Percentiles rank a stretch among this genome's conserved stretches.
Conservation (phyloP, 2,888 invertebrate species). For the Ectropis crepuscularia region DNA sequence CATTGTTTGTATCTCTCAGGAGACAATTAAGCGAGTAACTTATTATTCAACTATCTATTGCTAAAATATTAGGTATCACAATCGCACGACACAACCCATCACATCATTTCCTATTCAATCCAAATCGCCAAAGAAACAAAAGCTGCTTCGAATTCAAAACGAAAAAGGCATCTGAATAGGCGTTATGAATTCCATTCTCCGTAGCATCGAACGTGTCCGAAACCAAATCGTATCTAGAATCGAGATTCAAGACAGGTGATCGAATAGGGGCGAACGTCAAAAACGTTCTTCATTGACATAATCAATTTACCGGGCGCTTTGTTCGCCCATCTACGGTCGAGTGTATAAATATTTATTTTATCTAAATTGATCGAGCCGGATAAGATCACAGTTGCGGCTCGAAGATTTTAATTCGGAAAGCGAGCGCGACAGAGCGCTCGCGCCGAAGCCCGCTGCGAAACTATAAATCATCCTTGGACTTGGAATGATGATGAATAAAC, state of each 20-base stretch:
- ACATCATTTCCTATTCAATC: conserved; percentile 15
- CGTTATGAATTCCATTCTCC: conserved; percentile 38
- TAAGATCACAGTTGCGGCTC: conserved; percentile 79
- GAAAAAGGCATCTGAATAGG: conserved; percentile 30
- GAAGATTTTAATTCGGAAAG: conserved; percentile 82
- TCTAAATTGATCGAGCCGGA: conserved; percentile 83
- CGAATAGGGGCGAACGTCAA: conserved; percentile 69
- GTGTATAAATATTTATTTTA: conserved; percentile 85
- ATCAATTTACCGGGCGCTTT: conserved; percentile 82
- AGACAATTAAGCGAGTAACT: too few relatives aligned
- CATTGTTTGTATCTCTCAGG: too few relatives aligned
- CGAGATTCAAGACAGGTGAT: conserved; percentile 66
- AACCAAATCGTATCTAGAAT: conserved; percentile 59
- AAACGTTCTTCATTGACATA: conserved; percentile 72
- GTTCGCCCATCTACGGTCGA: conserved; percentile 79
- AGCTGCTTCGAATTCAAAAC: conserved; percentile 21
- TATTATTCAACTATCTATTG: too few relatives aligned
- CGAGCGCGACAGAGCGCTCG: conserved; percentile 75
- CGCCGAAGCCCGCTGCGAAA: conserved; percentile 78
- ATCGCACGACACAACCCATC: not conserved
- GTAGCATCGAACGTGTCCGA: conserved; percentile 36
- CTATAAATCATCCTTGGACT: conserved; percentile 79
- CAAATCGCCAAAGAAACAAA: conserved; percentile 25
- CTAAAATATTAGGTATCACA: not conserved
- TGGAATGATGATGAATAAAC: conserved; percentile 73